Base-by-base conservation (phyloP, 2,888 invertebrate species). In the Zaprionus lineosus region DNA sequence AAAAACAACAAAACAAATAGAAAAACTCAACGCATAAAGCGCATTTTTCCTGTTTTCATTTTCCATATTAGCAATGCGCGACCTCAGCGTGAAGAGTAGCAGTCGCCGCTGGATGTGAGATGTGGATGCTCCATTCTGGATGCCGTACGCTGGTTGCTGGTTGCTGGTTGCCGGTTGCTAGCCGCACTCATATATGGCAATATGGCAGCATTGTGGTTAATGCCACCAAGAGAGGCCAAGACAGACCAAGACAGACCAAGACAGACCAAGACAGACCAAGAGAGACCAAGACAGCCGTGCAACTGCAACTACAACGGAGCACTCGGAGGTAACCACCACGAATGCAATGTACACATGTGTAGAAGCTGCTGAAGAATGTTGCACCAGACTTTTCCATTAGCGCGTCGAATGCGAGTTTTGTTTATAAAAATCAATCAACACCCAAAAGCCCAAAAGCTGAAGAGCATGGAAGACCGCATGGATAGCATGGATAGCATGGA, bases 361-460 rank as follows among this genome's bases (percentile, higher is more conserved):
- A 53, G 58, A 46, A 67, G 52, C 50, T 48, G 47, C 52, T 52
- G 28, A 69, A 68, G 71, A 72, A 74, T 82, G 83, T 61, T 72
- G 82, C 82, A 82, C 82, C 71, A 76, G 76, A 73, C 84, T 82
- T 86, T 84, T 68, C 81, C 82, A 84, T 86, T 84, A 77, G 71
- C 44, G 34, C 15, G 9, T 24, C 28, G 52, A 15, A 46, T 33
- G 43, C 50, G 37, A 55, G 50, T 74, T 78, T 79, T 84, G 75
- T 82, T 85, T 75, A 73, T 65, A 73, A 74, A 77, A 82, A 85
- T 86, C 86, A 84, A 86, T 86, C 86, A 78, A 74, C 84, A 82
- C 78, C 78, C 78, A 85, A 81, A 84, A 69, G 77, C 69, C 77
- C 75, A 84, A 73, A 72, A 62, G 50, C 50, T 46, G 37, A 26